Evolutionary conservation across 2,113 vertebrate genomes (phyloP).

Genomic region (Coptodon bakossiorum): DNA sequence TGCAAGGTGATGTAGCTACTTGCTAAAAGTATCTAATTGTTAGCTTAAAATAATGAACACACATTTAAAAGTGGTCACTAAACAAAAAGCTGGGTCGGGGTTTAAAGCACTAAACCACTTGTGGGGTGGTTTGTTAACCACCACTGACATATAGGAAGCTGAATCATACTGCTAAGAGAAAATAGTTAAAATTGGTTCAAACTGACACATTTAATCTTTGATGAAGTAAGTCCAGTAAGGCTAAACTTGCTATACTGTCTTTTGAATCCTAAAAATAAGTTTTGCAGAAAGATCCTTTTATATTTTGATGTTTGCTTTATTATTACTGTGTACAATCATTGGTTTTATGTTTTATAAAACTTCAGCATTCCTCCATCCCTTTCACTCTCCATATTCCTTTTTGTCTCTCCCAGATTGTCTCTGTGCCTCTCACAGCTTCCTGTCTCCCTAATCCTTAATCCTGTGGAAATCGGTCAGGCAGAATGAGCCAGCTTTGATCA

Average conservation of each 20-base stretch:
- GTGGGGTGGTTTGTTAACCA: not conserved
- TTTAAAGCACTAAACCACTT: not conserved
- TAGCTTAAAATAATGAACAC: not conserved
- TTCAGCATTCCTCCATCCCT: slow-evolving; percentile 13
- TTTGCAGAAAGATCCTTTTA: not conserved
- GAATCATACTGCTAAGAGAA: not conserved
- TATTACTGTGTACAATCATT: not conserved
- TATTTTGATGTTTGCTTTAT: not conserved
- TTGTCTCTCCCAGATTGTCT: slow-evolving; percentile 57
- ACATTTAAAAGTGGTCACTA: not conserved
- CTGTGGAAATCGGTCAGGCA: slow-evolving; percentile 75
- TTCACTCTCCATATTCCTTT: slow-evolving; percentile 35
- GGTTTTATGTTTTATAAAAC: not conserved
- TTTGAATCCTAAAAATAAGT: not conserved
- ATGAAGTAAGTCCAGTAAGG: not conserved
- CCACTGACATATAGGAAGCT: not conserved
- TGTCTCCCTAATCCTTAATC: slow-evolving; percentile 77
- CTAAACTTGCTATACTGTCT: not conserved
- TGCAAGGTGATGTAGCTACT: not conserved
- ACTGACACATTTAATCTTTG: not conserved
- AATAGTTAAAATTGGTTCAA: not conserved
- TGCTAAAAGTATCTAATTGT: not conserved
- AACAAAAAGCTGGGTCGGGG: not conserved
- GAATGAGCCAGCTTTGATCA: slow-evolving; percentile 77
- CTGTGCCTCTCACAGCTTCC: slow-evolving; percentile 67